A percentile compares a stretch with the other conserved stretches of the same genome.
Evolutionary conservation across 2,797 vertebrate species (phyloP).

Genomic region (Sebastes baramenuke): DNA sequence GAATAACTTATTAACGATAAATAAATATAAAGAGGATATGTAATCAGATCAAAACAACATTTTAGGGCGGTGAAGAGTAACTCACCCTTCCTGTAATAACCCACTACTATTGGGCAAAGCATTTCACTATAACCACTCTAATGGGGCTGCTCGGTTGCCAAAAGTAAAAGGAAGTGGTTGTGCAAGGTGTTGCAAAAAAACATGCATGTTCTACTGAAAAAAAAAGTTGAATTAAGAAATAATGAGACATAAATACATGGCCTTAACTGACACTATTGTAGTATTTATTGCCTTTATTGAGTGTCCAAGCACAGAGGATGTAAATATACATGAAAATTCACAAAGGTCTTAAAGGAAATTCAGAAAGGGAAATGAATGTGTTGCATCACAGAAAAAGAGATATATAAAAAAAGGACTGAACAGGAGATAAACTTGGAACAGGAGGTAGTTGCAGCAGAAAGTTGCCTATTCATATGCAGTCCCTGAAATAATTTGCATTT

Average conservation of each 20-base stretch:
- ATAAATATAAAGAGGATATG: no score
- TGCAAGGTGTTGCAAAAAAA: not conserved
- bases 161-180: constrained; percentile 4
- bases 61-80: not conserved
- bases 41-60: not conserved
- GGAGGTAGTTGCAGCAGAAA: not conserved
- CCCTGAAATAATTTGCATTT: constrained; percentile 37
- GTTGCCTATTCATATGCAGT: constrained; percentile 29
- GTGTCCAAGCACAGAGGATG: not conserved
- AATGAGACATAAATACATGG: not conserved
- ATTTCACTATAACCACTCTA: not conserved
- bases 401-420: not conserved
- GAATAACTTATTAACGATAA: not conserved
- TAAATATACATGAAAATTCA: not conserved
- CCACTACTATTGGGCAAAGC: not conserved
- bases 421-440: not conserved
- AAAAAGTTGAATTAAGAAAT: not conserved
- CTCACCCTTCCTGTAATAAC: not conserved
- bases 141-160: not conserved
- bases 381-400: not conserved
- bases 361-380: not conserved
- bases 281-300: not conserved
- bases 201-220: not conserved
- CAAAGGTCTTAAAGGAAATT: not conserved
- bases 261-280: not conserved